Evolutionary conservation across 2,888 invertebrate species (phyloP), one percentile per base, ranked within the genome.

Genomic region (Dryococelus australis): DNA sequence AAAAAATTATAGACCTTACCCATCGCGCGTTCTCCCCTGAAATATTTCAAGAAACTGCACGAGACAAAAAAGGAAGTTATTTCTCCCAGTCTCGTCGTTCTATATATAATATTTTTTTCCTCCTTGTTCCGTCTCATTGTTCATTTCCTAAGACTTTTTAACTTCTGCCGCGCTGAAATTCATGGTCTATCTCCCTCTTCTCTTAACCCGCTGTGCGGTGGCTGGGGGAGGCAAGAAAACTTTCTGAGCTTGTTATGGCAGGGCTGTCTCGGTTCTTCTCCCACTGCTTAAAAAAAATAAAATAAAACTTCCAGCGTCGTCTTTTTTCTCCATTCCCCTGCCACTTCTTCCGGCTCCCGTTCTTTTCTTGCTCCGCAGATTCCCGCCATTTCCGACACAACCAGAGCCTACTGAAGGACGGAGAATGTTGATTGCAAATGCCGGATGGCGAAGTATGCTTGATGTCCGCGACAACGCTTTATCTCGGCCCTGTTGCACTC

Each of bases 1-100:
- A 43, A 88, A 88, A 87, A 88, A 88, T 88, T 88, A 88, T 86
- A 84, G 86, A 88, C 85, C 84, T 51, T 87, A 88, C 88, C 87
- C 88, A 87, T 88, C 86, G 86, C 86, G 24, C 85, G 87, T 87
- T 85, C 85, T 43, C 65, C 80, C 88, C 83, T 65, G 87, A 86
- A 88, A 86, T 87, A 88, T 86, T 88, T 88, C 88, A 84, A 87
- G 51, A 79, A 43, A 80, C 78, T 84, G 87, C 78, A 87, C 20
- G 43, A 85, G 51, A 51, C 85, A 85, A 27, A 51, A 27, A 51
- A 16, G 28, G 51, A 85, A 51, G 85, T 26, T 27, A n/a, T 85
- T 51, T 47, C 51, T 51, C n/a, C 51, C 43, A 85, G 26, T 26
- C 85, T 27, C 85, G 51, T 51, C 47, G 47, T 24, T 51, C n/a